Base-by-base conservation (phyloP, 2,797 vertebrate species). In the Sebastes miniatus region DNA sequence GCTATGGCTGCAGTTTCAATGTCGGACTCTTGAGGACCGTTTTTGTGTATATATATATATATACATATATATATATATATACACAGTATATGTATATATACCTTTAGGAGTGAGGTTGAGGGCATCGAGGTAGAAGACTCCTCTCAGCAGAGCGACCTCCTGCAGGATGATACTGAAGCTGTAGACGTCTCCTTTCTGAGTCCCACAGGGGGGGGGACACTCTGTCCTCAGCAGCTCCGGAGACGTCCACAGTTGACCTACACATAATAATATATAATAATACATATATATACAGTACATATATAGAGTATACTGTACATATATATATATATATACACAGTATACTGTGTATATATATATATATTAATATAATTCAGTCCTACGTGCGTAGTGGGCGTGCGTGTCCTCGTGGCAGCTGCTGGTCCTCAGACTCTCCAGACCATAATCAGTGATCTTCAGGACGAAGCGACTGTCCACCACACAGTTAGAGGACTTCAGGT, bases 401-500 rank as follows among this genome's bases (percentile, higher is more conserved):
- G 92, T 87, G 77, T 97, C 97, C 1, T 98, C 97, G 0, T 80
- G 67, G 18, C 78, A 90, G 3, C 91, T 89, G 0, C 88, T 78
- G 12, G 79, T 70, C 24, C 95, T 92, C 82, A 98, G 97, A 82
- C 95, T 97, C 90, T 95, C 94, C 72, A 99, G 91, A 1, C 97
- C 98, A 0, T 98, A 98, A 91, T 99, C 97, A 0, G 97, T 98
- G 94, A 99, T 96, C 95, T 99, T 99, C 54, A 99, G 95, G 32
- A 99, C 98, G 1, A 99, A 98, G 79, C 97, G 97, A 12, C 97
- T 96, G 69, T 99, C 97, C 65, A 99, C 97, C 88, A 99, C 96
- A 0, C 98, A 99, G 95, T 99, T 99, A 80, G 97, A 98, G 0
- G 98, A 98, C 89, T 98, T 98, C 80, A 98, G 96, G 92, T 96